A percentile compares a stretch with the other conserved stretches of the same genome.
These are phyloP conservation scores for Miniopterus natalensis DNA, from an alignment of 2,113 vertebrate genomes.

Conservation along the genomic window DNA sequence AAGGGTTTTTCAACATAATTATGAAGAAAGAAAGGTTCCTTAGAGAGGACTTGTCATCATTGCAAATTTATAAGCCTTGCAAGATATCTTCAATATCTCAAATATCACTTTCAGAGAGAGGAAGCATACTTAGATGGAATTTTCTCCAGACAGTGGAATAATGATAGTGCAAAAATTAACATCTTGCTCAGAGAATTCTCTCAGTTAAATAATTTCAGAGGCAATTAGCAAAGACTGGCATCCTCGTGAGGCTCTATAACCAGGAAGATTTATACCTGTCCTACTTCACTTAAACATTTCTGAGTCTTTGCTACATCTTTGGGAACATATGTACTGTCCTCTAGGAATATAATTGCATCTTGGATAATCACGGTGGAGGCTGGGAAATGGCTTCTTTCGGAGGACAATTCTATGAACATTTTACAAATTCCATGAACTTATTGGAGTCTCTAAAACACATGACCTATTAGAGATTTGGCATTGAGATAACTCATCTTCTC, in stretches of 20 bases:
- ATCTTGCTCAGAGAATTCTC: neutral
- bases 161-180: slow-evolving; percentile 15
- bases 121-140: neutral
- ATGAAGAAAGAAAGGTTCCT: neutral
- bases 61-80: neutral
- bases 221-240: neutral
- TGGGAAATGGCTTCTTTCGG: neutral
- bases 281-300: neutral
- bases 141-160: neutral
- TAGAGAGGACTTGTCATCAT: neutral
- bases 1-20: neutral
- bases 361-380: neutral
- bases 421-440: slow-evolving; percentile 18
- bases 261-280: neutral
- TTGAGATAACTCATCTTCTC: neutral
- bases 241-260: neutral
- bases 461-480: neutral
- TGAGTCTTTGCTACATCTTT: neutral
- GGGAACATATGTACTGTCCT: neutral
- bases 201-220: slow-evolving; percentile 28
- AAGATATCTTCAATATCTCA: neutral
- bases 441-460: neutral
- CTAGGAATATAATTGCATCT: neutral
- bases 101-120: neutral
- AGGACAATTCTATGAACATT: neutral